Percentiles rank a stretch among this genome's conserved stretches.
These are phyloP conservation scores for Cardiocondyla obscurior DNA, from an alignment of 1,140 invertebrate species.

Conservation along the genomic window DNA sequence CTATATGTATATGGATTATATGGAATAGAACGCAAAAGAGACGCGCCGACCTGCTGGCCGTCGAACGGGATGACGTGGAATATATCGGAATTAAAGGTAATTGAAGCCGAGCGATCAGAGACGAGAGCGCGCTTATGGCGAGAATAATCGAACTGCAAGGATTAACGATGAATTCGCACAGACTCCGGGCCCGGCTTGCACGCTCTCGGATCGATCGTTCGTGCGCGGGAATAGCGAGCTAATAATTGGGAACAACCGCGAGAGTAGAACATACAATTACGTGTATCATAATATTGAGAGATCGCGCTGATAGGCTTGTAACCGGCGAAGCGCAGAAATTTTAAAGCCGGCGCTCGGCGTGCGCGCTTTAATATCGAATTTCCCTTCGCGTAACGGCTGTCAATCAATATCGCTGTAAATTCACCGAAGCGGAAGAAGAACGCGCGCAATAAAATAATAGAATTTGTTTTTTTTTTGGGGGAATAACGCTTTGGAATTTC, in stretches of 20 bases:
- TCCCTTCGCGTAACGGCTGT: neutral
- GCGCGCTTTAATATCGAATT: conserved; percentile 39
- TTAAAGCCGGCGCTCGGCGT: neutral
- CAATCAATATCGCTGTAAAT: conserved; percentile 26
- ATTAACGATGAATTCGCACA: conserved; percentile 51
- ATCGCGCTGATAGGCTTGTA: conserved; percentile 23
- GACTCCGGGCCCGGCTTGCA: neutral
- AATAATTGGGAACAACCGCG: conserved; percentile 4
- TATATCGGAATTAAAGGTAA: conserved; percentile 32
- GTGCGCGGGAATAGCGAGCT: neutral
- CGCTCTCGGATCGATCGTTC: conserved; percentile 33
- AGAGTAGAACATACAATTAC: conserved; percentile 33
- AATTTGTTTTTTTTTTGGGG: too few species aligned
- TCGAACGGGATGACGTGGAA: conserved; percentile 9
- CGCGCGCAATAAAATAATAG: neutral
- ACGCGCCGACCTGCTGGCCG: neutral
- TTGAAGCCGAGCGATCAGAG: conserved; percentile 34
- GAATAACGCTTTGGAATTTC: neutral
- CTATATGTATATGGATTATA: too few species aligned
- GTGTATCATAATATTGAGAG: conserved; percentile 20
- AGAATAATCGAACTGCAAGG: conserved; percentile 40
- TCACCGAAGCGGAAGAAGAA: neutral
- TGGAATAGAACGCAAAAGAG: neutral
- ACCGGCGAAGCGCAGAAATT: conserved; percentile 14
- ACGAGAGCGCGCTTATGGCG: conserved; percentile 10